Evolutionary conservation across 2,113 vertebrate species (phyloP), one percentile per base, ranked within the genome.

Genomic region (Phaethon lepturus): DNA sequence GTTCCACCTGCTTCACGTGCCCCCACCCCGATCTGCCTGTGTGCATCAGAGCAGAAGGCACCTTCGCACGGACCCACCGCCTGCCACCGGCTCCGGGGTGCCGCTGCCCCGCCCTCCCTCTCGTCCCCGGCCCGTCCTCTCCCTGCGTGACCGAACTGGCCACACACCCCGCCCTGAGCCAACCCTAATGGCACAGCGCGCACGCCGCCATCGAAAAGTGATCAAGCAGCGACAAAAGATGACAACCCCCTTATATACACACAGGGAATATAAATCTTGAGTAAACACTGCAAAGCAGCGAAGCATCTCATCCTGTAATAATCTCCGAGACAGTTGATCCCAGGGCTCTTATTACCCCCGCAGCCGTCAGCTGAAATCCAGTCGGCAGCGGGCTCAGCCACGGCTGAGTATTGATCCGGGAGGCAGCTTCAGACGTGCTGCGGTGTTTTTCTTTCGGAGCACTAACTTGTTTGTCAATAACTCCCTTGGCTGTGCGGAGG

Each of bases 381-480:
- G 82, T 94, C 35, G 0, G 78, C 81, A 69, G 89, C 56, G 6
- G 87, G 81, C 96, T 96, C 86, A 78, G 94, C 94, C 97, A 90
- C 26, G 5, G 92, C 73, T 79, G 16, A 28, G 66, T 96, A 98
- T 98, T 91, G 97, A 97, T 97, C 95, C 92, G 8, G 33, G 47
- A 90, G 75, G 92, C 90, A 91, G 94, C 94, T 88, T 71, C 90
- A 92, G 80, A 94, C 92, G 52, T 11, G 59, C 92, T 29, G 76
- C 12, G 0, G 67, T 15, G 2, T 83, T 89, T 95, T 95, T 81
- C 95, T 96, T 93, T 93, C 53, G 28, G 63, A 94, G 88, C 63
- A 60, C 95, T 97, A 97, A 98, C 95, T 83, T 97, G 88, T 98
- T 97, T 95, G 97, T 95, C 98, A 96, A 97, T 97, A 97, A 75